Percentiles rank a stretch among this genome's conserved stretches.
Evolutionary conservation across 1,140 invertebrate species (phyloP).

Genomic region (Meloidogyne floridensis): DNA sequence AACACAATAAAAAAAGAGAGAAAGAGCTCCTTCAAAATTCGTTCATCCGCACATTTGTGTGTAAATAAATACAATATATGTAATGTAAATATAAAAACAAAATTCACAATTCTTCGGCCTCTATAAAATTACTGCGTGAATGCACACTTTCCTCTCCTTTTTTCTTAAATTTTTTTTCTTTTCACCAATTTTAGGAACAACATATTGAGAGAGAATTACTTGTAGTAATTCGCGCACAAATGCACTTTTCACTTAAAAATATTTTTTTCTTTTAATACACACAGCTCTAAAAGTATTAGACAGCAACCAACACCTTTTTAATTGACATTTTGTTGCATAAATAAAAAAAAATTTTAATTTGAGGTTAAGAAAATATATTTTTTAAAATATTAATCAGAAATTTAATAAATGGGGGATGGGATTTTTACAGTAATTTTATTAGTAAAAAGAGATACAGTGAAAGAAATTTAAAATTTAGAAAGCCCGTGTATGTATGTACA

Average conservation of each 20-base stretch:
- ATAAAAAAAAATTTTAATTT: not conserved
- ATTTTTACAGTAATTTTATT: no score
- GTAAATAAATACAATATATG: not conserved
- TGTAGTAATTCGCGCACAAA: conserved; percentile 5
- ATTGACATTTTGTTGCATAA: conserved; percentile 1
- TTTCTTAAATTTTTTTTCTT: not conserved
- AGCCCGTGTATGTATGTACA: no score
- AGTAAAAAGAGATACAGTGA: no score
- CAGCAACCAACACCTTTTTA: not conserved
- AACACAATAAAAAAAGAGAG: not conserved
- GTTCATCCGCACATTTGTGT: not conserved
- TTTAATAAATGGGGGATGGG: no score
- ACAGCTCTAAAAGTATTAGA: not conserved
- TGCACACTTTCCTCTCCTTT: not conserved
- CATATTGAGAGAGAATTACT: not conserved
- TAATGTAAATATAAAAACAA: not conserved
- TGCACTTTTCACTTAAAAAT: conserved; percentile 9
- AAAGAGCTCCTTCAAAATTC: not conserved
- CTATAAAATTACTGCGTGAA: conserved; percentile 3
- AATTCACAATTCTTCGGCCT: conserved; percentile 6
- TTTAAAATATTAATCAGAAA: no score
- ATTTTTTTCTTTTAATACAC: conserved; percentile 2
- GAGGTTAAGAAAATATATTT: no score
- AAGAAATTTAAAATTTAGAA: no score
- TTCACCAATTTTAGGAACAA: not conserved